A percentile compares a stretch with the other conserved stretches of the same genome.
Evolutionary conservation across 2,888 invertebrate genomes (phyloP).

Genomic region (Zhengitettix transpicula): DNA sequence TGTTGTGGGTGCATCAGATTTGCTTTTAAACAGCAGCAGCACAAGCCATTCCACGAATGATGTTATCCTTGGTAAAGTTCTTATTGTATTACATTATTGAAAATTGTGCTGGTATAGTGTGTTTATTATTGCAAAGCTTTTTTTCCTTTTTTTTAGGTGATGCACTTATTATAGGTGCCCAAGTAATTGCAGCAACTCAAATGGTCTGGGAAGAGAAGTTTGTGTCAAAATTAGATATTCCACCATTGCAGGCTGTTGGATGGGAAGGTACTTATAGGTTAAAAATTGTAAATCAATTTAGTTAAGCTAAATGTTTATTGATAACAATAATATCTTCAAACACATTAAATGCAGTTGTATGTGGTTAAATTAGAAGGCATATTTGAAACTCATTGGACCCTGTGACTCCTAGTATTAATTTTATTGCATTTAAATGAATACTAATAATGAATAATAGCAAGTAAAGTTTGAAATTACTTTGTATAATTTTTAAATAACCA

Average conservation of each 20-base stretch:
- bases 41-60: constrained; percentile 4
- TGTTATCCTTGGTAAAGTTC: constrained; percentile 5
- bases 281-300: too few relatives aligned
- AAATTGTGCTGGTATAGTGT: background rate
- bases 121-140: background rate
- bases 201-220: constrained; percentile 93
- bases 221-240: constrained; percentile 66
- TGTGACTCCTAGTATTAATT: too few relatives aligned
- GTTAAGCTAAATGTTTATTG: too few relatives aligned
- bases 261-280: constrained; percentile 55
- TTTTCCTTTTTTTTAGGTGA: constrained; percentile 26
- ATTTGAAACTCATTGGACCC: too few relatives aligned
- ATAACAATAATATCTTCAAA: too few relatives aligned
- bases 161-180: constrained; percentile 38
- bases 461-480: too few relatives aligned
- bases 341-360: too few relatives aligned
- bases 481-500: too few relatives aligned
- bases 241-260: constrained; percentile 80
- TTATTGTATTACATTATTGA: background rate
- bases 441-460: too few relatives aligned
- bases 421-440: too few relatives aligned
- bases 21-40: constrained; percentile 18
- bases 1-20: constrained; percentile 59
- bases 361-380: too few relatives aligned
- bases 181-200: constrained; percentile 72